Base-by-base conservation (phyloP, 2,888 invertebrate species). In the Eupsilia transversa region DNA sequence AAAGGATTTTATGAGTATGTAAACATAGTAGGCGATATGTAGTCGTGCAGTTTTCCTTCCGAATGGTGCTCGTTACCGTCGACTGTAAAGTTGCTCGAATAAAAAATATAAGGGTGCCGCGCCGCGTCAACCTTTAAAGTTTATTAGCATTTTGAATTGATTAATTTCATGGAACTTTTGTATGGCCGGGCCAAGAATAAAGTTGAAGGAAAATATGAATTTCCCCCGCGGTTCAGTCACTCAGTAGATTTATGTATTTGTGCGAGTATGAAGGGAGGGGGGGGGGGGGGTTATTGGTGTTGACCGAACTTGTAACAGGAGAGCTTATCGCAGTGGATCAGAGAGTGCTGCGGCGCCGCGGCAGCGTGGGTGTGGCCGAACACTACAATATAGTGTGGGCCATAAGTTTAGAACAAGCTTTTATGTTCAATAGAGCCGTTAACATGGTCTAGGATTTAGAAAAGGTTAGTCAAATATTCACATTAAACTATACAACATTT, bases 131-230 rank as follows among this genome's bases (percentile, higher is more conserved):
- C 84, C 63, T 74, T 78, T 70, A 61, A 76, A 86, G 73, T 84
- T 80, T 78, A 74, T 81, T 81, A 76, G 72, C 64, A 78, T 75
- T 75, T 70, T 69, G 73, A 78, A 86, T 84, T 85, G 81, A 85
- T 86, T 84, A 78, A 86, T 86, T 74, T 35, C 57, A 60, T 72
- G n/a, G 60, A 81, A 75, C 49, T 86, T 84, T 76, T 54, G 81
- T 74, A 73, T 57, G 66, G 41, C 60, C 38, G 68, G 72, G 74
- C 74, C 84, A 80, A 75, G 68, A 84, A 79, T 49, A 70, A 79
- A 79, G 70, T 83, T 67, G n/a, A 81, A 79, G 80, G 65, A 79
- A 83, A 82, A 83, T 74, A 82, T 83, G 84, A 74, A 84, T 84
- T 79, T 83, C 64, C 67, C 30, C 56, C 33, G 74, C 77, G 72